Evolutionary conservation across 2,113 vertebrate species (phyloP).

Genomic region (Corvus hawaiiensis): DNA sequence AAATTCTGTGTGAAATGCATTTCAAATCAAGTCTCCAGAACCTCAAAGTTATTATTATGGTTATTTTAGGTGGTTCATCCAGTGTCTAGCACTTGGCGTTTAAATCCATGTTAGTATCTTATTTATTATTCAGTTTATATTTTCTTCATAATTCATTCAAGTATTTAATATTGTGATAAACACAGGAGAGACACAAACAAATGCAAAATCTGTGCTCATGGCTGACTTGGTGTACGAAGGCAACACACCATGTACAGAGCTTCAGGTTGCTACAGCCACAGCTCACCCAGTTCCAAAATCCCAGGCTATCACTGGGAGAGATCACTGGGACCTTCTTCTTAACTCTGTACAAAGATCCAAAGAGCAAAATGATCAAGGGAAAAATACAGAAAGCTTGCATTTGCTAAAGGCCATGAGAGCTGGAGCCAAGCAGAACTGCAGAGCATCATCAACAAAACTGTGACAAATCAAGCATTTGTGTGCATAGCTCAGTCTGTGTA

Average conservation of each 20-base stretch:
- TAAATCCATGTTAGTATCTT: not conserved
- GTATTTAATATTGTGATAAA: not conserved
- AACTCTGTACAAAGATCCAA: not conserved
- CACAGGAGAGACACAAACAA: not conserved
- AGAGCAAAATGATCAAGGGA: not conserved
- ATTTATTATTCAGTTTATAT: not conserved
- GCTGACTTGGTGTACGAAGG: not conserved
- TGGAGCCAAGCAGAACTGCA: not conserved
- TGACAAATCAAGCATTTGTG: not conserved
- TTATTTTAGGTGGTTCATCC: not conserved
- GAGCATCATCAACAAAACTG: not conserved
- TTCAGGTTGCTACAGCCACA: not conserved
- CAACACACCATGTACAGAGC: not conserved
- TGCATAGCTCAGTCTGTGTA: not conserved
- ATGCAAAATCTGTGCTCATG: not conserved
- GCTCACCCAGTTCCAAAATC: not conserved
- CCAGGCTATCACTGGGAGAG: not conserved
- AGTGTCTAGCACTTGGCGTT: not conserved
- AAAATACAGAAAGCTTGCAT: not conserved
- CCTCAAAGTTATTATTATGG: not conserved
- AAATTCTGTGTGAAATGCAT: not conserved
- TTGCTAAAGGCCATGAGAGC: not conserved
- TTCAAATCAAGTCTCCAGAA: not conserved
- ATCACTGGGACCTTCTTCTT: not conserved
- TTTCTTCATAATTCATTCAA: not conserved